phyloP scores from a whole-genome alignment of 1,140 invertebrate species.

The Rhyzopertha dominica region DNA sequence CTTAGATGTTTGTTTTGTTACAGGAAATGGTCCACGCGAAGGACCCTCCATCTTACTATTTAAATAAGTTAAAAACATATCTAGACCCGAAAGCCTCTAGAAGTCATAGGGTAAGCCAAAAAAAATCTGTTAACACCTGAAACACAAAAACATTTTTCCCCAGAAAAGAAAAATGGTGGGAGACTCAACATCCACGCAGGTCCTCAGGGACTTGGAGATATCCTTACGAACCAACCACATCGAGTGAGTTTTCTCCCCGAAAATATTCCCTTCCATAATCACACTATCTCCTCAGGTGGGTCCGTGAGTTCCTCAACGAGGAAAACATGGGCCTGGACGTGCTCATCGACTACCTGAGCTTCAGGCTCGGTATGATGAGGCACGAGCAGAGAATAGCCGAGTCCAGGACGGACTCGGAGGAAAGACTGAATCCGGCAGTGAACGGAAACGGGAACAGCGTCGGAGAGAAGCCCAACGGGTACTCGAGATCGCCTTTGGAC shows the following conservation, averaged over 20 bases:
- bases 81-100: conserved; percentile 92
- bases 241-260: conserved; percentile 67
- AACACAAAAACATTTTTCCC: too few relatives aligned
- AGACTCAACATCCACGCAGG: conserved; percentile 96
- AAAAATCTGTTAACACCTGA: not conserved
- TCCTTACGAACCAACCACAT: conserved; percentile 98
- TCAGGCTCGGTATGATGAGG: conserved; percentile 86
- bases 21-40: conserved; percentile 95
- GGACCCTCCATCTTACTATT: conserved; percentile 91
- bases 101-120: conserved; percentile 78
- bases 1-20: conserved; percentile 39
- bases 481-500: conserved; percentile 57
- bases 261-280: not conserved
- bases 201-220: conserved; percentile 95
- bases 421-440: conserved; percentile 49
- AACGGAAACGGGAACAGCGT: conserved; percentile 19
- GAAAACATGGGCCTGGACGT: conserved; percentile 94
- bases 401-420: conserved; percentile 66
- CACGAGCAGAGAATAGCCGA: conserved; percentile 76
- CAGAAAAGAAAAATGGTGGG: conserved; percentile 96
- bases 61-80: conserved; percentile 89
- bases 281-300: conserved; percentile 71
- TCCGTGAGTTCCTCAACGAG: conserved; percentile 94
- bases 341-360: conserved; percentile 94
- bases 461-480: conserved; percentile 47